phyloP scores from a whole-genome alignment of 92 coral and sea anemone genomes.

The Umimayanthus kanabou region DNA sequence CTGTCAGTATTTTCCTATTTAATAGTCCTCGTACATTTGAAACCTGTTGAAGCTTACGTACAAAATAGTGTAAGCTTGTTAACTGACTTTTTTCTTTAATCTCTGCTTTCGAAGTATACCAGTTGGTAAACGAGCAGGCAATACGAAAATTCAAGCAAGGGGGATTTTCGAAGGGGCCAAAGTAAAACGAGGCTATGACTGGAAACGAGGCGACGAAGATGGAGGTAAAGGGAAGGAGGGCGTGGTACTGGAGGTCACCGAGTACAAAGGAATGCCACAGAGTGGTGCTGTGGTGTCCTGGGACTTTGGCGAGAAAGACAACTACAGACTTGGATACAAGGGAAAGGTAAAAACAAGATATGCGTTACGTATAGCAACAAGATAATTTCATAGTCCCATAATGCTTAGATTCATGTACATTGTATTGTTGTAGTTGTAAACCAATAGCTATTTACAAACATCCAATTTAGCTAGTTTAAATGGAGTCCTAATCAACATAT shows the following conservation, averaged over 20 bases:
- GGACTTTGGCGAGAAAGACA: too few species aligned
- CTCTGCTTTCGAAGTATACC: slow-evolving; percentile 27
- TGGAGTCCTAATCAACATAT: too few species aligned
- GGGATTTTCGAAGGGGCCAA: slow-evolving; percentile 69
- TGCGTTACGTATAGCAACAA: not conserved
- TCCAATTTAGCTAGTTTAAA: too few species aligned
- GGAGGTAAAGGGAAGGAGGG: slow-evolving; percentile 57
- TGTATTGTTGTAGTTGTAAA: not conserved
- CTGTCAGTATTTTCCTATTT: too few species aligned
- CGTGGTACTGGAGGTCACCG: slow-evolving; percentile 47
- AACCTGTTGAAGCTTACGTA: too few species aligned
- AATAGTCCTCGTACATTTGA: too few species aligned
- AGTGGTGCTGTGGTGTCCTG: too few species aligned
- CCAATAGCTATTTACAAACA: too few species aligned
- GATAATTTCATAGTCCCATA: not conserved
- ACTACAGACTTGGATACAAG: not conserved
- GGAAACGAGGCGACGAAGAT: slow-evolving; percentile 62
- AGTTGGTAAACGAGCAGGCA: slow-evolving; percentile 64
- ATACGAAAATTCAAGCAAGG: slow-evolving; percentile 53
- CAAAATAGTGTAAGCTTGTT: too few species aligned
- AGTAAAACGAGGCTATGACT: slow-evolving; percentile 67
- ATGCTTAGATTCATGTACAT: not conserved
- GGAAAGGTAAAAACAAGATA: not conserved
- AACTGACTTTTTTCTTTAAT: too few species aligned
- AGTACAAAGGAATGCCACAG: not conserved